Conservation (phyloP, 2,797 vertebrate genomes). For the Trematomus bernacchii region DNA sequence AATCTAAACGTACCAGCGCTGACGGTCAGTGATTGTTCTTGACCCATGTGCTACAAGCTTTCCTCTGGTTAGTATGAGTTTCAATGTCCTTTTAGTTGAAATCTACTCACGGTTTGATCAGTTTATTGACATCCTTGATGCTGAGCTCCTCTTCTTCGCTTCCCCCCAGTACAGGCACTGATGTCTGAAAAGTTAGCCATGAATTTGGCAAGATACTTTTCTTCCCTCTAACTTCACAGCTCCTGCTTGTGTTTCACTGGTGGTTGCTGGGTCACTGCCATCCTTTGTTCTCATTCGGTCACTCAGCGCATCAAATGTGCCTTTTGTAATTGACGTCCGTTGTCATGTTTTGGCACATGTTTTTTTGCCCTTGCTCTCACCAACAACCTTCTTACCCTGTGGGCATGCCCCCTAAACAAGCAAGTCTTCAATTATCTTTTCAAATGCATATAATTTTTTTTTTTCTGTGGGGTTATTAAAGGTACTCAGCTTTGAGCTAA, state of each 20-base stretch:
- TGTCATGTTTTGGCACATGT: conserved; percentile 18
- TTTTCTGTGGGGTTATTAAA: neutral
- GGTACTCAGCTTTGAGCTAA: conserved; percentile 2
- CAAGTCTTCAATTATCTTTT: conserved; percentile 33
- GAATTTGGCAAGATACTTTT: conserved; percentile 64
- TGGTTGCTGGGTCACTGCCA: conserved; percentile 9
- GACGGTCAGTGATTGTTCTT: conserved; percentile 14
- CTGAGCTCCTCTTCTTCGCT: conserved; percentile 48
- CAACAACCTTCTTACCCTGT: conserved; percentile 11
- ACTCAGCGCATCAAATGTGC: conserved; percentile 31
- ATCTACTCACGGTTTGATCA: conserved; percentile 24
- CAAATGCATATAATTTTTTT: conserved; percentile 14
- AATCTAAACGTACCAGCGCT: conserved; percentile 27
- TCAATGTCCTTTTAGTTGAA: conserved; percentile 28
- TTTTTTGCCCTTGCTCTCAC: conserved; percentile 26
- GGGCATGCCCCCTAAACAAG: conserved; percentile 30
- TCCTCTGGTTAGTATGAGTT: conserved; percentile 39
- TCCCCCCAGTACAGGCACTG: conserved; percentile 51
- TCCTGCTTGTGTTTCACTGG: conserved; percentile 53
- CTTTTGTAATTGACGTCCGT: conserved; percentile 24
- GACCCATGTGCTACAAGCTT: conserved; percentile 17
- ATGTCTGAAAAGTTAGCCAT: conserved; percentile 57
- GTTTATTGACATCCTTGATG: conserved; percentile 29
- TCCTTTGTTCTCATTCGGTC: conserved; percentile 37
- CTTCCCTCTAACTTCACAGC: conserved; percentile 65